A percentile compares a stretch with the other conserved stretches of the same genome.
These are phyloP conservation scores for Megamerina dolium DNA, from an alignment of 2,888 invertebrate species.

Conservation along the genomic window DNA sequence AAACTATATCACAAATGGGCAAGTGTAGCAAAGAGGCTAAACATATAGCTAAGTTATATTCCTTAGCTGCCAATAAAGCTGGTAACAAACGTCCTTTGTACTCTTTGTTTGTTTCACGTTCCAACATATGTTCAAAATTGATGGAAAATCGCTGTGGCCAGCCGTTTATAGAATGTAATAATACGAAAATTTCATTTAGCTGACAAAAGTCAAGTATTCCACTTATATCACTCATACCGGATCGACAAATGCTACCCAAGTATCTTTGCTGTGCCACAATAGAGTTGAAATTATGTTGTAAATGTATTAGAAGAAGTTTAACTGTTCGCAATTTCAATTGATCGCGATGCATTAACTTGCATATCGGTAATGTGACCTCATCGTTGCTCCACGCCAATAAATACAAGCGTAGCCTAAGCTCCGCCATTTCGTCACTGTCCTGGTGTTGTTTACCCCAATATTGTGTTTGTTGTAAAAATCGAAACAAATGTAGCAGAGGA, in stretches of 20 bases:
- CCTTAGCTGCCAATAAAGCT: slow-evolving; percentile 47
- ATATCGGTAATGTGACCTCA: slow-evolving; percentile 22
- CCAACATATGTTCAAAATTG: slow-evolving; percentile 35
- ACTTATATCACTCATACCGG: slow-evolving; percentile 55
- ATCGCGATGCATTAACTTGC: slow-evolving; percentile 49
- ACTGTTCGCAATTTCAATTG: slow-evolving; percentile 54
- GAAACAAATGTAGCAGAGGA: slow-evolving; percentile 56
- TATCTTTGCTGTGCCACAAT: slow-evolving; percentile 60
- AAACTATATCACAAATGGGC: slow-evolving; percentile 50
- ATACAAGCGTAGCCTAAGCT: slow-evolving; percentile 46
- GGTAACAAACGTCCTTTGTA: slow-evolving; percentile 50
- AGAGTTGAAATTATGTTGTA: slow-evolving; percentile 59
- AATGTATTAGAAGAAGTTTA: slow-evolving; percentile 56
- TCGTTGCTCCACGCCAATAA: slow-evolving; percentile 42
- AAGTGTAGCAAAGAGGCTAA: slow-evolving; percentile 50
- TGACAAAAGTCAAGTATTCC: slow-evolving; percentile 50
- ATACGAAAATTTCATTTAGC: slow-evolving; percentile 52
- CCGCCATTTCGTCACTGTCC: slow-evolving; percentile 51
- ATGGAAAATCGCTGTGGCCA: slow-evolving; percentile 23
- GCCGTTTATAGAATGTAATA: slow-evolving; percentile 46
- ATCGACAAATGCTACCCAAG: slow-evolving; percentile 55
- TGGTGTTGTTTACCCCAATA: too few species aligned
- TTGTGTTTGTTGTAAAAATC: slow-evolving; percentile 55
- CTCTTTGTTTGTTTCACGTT: slow-evolving; percentile 32
- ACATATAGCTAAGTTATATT: slow-evolving; percentile 53